Evolutionary conservation across 2,113 vertebrate genomes (phyloP).

Genomic region (Laterallus jamaicensis): DNA sequence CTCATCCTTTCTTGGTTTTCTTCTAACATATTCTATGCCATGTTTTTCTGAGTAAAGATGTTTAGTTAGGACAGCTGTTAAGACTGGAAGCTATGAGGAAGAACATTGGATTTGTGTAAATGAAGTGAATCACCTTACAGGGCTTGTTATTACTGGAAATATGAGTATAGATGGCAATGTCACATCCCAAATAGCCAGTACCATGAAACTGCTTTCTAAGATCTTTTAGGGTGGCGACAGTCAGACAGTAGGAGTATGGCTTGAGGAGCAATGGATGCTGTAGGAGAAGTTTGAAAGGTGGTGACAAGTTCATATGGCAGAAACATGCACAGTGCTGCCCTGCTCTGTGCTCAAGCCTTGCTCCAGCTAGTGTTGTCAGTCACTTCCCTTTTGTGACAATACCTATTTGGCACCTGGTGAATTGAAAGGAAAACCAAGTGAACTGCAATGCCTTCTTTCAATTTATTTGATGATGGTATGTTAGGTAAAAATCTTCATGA

Average conservation of each 20-base stretch:
- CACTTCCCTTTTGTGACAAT: neutral
- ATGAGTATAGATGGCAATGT: neutral
- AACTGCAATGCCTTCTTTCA: neutral
- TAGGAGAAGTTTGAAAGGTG: neutral
- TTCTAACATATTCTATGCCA: neutral
- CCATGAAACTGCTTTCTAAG: neutral
- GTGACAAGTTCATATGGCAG: neutral
- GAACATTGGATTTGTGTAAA: neutral
- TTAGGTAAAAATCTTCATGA: neutral
- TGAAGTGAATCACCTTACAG: neutral
- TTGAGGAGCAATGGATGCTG: neutral
- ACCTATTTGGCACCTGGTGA: neutral
- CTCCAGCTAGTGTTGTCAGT: neutral
- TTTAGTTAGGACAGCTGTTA: neutral
- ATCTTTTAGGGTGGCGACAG: neutral
- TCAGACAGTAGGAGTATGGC: neutral
- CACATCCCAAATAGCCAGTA: neutral
- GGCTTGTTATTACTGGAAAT: neutral
- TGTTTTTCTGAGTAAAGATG: neutral
- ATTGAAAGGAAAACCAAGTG: neutral
- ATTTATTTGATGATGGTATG: neutral
- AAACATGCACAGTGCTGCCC: neutral
- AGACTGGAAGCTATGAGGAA: neutral
- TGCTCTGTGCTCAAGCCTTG: neutral
- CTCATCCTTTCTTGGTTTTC: neutral